Base-by-base conservation (phyloP, 1,140 invertebrate genomes). In the Aradophagus sp. region DNA sequence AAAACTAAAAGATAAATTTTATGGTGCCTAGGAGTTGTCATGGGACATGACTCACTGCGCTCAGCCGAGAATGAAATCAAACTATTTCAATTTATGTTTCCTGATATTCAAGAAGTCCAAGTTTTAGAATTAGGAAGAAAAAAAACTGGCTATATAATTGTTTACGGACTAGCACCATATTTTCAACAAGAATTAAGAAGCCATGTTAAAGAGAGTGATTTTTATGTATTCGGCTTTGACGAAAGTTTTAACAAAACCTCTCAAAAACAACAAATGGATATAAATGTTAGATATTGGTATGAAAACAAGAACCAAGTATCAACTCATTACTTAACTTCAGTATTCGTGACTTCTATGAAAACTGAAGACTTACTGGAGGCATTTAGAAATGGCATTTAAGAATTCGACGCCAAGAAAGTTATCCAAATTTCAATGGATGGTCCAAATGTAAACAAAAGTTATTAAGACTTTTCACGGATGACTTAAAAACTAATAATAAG, bases 351-450 rank as follows among this genome's bases (percentile, higher is more conserved):
- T 6, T 17, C 44, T 5, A 53, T 35, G 0, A 71, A 14, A n/a
- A 52, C 62, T 15, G 20, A 47, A 2, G 67, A 68, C 41, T 26
- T 72, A 12, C 31, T 67, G 7, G 5, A 19, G n/a, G 48, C 44
- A 0, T 71, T 71, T 11, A 52, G 16, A 17, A 16, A 26, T 13
- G 39, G 11, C 8, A 56, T 13, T 11, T 4, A 17, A 1, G 6
- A 38, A n/a, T 53, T 53, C 7, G 23, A 53, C 5, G 8, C 11
- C 8, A 58, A 42, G 23, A 66, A 70, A 35, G 23, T 74, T 34
- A 17, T 76, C 11, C 74, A 71, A 42, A 58, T 74, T n/a, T 74
- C 74, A 2, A 74, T 76, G 62, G 72, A 74, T 53, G 66, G 74
- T n/a, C 71, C 66, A 0, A 74, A 76, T 41, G 53, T 74, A 0